phyloP scores from a whole-genome alignment of 2,888 invertebrate species.

The Achlya flavicornis region DNA sequence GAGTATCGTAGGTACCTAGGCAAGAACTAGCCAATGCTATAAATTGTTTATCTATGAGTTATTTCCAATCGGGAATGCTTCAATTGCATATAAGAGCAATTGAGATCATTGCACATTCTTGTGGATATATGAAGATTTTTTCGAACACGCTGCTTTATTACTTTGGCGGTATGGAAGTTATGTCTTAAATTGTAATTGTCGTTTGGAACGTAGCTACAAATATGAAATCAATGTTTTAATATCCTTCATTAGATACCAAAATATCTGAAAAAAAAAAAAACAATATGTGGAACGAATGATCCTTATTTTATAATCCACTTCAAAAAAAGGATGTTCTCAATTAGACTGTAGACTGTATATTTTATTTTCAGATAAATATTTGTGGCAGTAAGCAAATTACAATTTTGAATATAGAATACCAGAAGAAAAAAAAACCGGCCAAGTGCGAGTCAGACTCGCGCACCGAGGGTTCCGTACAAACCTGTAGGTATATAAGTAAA shows the following conservation, averaged over 20 bases:
- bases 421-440: too few species aligned
- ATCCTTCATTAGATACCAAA: background rate
- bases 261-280: background rate
- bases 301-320: background rate
- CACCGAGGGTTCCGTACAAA: too few species aligned
- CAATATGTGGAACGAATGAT: background rate
- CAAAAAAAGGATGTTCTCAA: too few species aligned
- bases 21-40: constrained; percentile 29
- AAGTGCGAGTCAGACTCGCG: too few species aligned
- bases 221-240: constrained; percentile 3
- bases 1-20: constrained; percentile 31
- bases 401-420: too few species aligned
- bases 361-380: too few species aligned
- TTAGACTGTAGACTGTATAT: too few species aligned
- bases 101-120: constrained; percentile 42
- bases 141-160: constrained; percentile 35
- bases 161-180: constrained; percentile 37
- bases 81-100: constrained; percentile 40
- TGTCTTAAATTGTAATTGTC: constrained; percentile 47
- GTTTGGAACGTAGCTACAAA: background rate
- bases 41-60: constrained; percentile 48
- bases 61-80: constrained; percentile 50
- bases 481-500: too few species aligned
- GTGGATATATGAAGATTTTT: constrained; percentile 39
- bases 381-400: too few species aligned